Evolutionary conservation across 2,888 invertebrate genomes (phyloP).

Genomic region (Brachypterus glaber): DNA sequence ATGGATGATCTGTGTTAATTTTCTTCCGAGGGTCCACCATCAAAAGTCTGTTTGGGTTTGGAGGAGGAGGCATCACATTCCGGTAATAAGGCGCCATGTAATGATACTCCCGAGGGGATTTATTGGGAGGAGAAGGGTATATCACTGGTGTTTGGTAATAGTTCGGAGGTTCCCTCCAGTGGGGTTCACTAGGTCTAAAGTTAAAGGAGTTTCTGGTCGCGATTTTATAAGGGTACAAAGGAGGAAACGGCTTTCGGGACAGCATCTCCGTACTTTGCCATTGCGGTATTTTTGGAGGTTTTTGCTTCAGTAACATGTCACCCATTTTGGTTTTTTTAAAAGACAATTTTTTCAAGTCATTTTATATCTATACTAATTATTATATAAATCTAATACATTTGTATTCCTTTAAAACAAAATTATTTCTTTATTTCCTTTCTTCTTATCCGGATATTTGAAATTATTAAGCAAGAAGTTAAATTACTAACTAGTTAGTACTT

Average conservation of each 20-base stretch:
- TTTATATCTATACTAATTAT: too few relatives aligned
- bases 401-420: too few relatives aligned
- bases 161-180: slow-evolving; percentile 39
- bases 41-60: slow-evolving; percentile 35
- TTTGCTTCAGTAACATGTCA: slow-evolving; percentile 56
- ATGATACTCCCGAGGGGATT: slow-evolving; percentile 48
- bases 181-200: slow-evolving; percentile 23
- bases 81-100: slow-evolving; percentile 61
- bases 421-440: too few relatives aligned
- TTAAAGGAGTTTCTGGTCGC: slow-evolving; percentile 39
- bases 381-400: too few relatives aligned
- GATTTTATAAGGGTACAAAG: slow-evolving; percentile 25
- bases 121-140: slow-evolving; percentile 41
- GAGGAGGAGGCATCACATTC: slow-evolving; percentile 54
- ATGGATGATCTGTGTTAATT: slow-evolving; percentile 31
- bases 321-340: too few relatives aligned
- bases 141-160: slow-evolving; percentile 45
- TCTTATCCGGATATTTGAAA: too few relatives aligned
- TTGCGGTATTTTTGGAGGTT: slow-evolving; percentile 45
- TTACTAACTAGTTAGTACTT: too few relatives aligned
- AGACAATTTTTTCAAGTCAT: too few relatives aligned
- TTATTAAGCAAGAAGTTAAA: too few relatives aligned
- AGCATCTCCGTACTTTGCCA: slow-evolving; percentile 40
- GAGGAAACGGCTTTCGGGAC: slow-evolving; percentile 48
- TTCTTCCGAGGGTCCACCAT: slow-evolving; percentile 31